phyloP scores from a whole-genome alignment of 2,113 vertebrate species.

The Oceanodroma tethys region DNA sequence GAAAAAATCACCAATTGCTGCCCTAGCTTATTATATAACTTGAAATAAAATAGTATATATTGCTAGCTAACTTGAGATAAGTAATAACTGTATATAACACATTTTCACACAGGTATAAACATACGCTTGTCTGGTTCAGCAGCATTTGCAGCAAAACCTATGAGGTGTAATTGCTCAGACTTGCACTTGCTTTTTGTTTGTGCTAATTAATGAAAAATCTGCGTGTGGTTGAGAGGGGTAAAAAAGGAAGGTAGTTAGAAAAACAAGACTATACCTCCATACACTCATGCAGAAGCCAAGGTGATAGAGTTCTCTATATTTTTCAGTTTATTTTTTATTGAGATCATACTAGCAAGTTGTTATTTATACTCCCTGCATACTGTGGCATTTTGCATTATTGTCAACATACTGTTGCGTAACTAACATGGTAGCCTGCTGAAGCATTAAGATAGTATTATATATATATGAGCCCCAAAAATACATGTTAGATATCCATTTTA shows the following conservation, averaged over 20 bases:
- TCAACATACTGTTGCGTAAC: background rate
- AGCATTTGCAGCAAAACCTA: background rate
- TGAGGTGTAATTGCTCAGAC: background rate
- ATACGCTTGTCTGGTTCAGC: background rate
- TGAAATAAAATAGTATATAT: background rate
- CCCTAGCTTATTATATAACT: background rate
- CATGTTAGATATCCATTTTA: background rate
- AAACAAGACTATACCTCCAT: background rate
- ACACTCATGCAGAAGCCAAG: background rate
- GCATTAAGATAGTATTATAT: background rate
- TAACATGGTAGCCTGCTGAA: background rate
- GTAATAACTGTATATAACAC: background rate
- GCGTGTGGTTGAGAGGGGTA: background rate
- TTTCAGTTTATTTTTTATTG: background rate
- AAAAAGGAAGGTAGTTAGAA: background rate
- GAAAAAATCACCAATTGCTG: background rate
- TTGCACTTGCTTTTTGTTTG: background rate
- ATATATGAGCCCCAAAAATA: background rate
- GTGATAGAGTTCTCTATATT: background rate
- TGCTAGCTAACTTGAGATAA: background rate
- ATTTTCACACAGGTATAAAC: background rate
- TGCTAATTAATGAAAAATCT: background rate
- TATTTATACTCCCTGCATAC: background rate
- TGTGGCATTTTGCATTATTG: background rate
- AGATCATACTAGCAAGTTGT: background rate